These are phyloP conservation scores for Cerceris ruficornis DNA, from an alignment of 2,888 invertebrate species.

Conservation along the genomic window DNA sequence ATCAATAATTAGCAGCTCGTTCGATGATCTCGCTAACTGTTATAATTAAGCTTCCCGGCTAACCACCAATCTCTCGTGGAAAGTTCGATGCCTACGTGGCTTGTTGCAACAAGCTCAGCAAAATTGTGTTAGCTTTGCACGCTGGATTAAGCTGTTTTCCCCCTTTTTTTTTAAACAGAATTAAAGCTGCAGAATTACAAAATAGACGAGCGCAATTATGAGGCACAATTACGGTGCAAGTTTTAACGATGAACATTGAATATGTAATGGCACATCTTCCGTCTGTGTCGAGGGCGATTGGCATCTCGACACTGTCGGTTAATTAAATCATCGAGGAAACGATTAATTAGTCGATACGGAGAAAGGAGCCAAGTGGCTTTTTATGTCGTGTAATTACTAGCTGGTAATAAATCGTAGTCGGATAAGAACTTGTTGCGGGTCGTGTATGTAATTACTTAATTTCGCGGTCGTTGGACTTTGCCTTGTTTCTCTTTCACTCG, in stretches of 20 bases:
- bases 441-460: conserved; percentile 32
- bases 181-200: too few species aligned
- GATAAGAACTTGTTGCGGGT: conserved; percentile 20
- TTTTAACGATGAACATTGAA: too few species aligned
- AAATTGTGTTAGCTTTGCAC: too few species aligned
- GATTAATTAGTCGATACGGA: conserved; percentile 21
- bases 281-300: neutral
- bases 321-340: conserved; percentile 34
- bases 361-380: conserved; percentile 11
- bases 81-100: conserved; percentile 16
- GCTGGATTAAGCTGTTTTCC: too few species aligned
- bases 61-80: conserved; percentile 21
- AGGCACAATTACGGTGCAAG: too few species aligned
- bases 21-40: conserved; percentile 31
- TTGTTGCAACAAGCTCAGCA: too few species aligned
- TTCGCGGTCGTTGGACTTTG: neutral
- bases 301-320: conserved; percentile 2
- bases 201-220: too few species aligned
- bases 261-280: too few species aligned
- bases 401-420: conserved; percentile 30
- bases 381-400: conserved; percentile 20
- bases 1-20: conserved; percentile 52
- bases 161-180: too few species aligned
- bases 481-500: neutral
- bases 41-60: conserved; percentile 50